These are phyloP conservation scores for Papilio dardanus DNA, from an alignment of 1,140 invertebrate genomes.

Conservation along the genomic window DNA sequence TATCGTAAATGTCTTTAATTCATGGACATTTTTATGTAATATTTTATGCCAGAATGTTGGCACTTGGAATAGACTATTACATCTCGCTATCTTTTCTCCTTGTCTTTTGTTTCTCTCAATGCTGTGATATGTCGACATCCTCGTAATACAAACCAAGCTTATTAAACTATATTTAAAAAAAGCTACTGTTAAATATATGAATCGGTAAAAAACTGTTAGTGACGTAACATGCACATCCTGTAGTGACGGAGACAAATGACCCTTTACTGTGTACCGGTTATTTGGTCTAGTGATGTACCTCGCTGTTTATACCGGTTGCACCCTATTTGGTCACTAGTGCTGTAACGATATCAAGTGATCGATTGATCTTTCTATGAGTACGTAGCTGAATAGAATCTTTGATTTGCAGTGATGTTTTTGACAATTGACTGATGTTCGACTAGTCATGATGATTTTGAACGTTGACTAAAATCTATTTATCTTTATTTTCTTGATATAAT, in stretches of 20 bases:
- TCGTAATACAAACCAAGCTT: background rate
- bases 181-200: background rate
- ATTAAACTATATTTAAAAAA: background rate
- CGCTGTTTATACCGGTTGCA: slow-evolving; percentile 9
- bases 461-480: background rate
- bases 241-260: slow-evolving; percentile 26
- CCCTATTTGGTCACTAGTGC: slow-evolving; percentile 1
- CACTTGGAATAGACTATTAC: too few relatives aligned
- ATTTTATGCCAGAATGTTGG: background rate
- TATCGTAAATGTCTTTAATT: slow-evolving; percentile 2
- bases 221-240: slow-evolving; percentile 1
- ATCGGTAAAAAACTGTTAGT: slow-evolving; percentile 12
- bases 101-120: too few relatives aligned
- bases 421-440: background rate
- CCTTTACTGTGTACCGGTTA: background rate
- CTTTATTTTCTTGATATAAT: too few relatives aligned
- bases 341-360: slow-evolving; percentile 1
- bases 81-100: too few relatives aligned
- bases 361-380: background rate
- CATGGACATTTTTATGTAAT: background rate
- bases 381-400: background rate
- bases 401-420: background rate
- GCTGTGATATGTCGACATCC: too few relatives aligned
- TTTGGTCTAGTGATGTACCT: too few relatives aligned
- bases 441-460: background rate